Evolutionary conservation across 1,140 invertebrate genomes (phyloP).

Genomic region (Phymorhynchus buccinoides): DNA sequence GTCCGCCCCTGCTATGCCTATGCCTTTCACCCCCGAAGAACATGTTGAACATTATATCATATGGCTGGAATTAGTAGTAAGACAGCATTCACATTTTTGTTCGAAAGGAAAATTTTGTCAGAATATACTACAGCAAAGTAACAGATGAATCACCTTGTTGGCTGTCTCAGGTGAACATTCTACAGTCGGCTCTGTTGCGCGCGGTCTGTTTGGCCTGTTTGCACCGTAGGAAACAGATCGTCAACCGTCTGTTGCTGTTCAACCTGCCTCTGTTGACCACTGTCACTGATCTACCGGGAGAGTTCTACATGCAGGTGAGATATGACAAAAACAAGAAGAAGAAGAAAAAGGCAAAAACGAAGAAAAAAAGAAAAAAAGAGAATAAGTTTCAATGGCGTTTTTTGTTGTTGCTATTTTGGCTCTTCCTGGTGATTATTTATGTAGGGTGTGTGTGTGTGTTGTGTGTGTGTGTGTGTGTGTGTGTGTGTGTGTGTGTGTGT

Average conservation of each 20-base stretch:
- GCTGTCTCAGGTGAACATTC: neutral
- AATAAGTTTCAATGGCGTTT: neutral
- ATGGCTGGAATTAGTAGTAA: no score
- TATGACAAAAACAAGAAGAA: no score
- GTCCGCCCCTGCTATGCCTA: no score
- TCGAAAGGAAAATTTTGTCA: no score
- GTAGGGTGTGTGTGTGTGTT: neutral
- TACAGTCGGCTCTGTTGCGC: slow-evolving; percentile 25
- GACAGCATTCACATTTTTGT: no score
- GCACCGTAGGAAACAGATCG: neutral
- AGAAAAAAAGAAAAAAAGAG: no score
- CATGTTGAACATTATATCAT: no score
- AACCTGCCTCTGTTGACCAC: slow-evolving; percentile 13
- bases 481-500: neutral
- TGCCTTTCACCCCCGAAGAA: no score
- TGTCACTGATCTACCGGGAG: neutral
- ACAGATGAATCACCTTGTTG: no score
- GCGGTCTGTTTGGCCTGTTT: slow-evolving; percentile 28
- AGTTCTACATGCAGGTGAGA: slow-evolving; percentile 12
- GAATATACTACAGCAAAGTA: no score
- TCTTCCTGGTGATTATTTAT: no score
- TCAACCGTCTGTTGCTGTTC: slow-evolving; percentile 30
- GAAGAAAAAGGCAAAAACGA: no score
- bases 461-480: neutral
- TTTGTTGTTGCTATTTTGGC: neutral